A percentile compares a stretch with the other conserved stretches of the same genome.
These are phyloP conservation scores for Mamestra brassicae DNA, from an alignment of 2,888 invertebrate species.

Conservation along the genomic window DNA sequence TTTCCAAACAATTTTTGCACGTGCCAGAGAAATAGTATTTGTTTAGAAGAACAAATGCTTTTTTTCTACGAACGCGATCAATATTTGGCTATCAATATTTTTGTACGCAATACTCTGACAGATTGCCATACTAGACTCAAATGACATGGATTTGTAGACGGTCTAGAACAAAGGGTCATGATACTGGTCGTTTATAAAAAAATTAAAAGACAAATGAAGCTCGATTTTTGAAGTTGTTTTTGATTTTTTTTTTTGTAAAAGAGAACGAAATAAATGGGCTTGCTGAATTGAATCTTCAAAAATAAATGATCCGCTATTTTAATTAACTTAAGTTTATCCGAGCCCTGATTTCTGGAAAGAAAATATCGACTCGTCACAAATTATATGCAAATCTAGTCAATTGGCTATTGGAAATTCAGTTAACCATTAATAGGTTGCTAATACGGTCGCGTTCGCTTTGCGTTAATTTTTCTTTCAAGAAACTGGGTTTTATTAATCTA, in stretches of 20 bases:
- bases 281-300: neutral
- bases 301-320: neutral
- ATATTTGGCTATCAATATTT: conserved; percentile 27
- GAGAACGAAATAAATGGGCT: neutral
- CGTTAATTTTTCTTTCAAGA: too few species aligned
- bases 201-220: neutral
- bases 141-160: conserved; percentile 17
- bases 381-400: too few species aligned
- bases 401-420: too few species aligned
- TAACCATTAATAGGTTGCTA: too few species aligned
- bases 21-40: too few species aligned
- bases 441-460: too few species aligned
- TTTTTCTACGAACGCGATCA: neutral
- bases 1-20: neutral
- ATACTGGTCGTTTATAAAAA: neutral
- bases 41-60: neutral
- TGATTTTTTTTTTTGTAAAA: neutral
- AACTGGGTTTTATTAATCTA: too few species aligned
- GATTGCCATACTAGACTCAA: conserved; percentile 9
- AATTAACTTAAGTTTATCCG: neutral
- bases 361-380: too few species aligned
- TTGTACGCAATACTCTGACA: conserved; percentile 7
- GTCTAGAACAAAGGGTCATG: conserved; percentile 39
- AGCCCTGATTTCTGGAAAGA: too few species aligned
- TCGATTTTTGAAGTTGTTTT: neutral